Conservation (phyloP, 2,797 vertebrate genomes). For the Pseudochirops corinnae region DNA sequence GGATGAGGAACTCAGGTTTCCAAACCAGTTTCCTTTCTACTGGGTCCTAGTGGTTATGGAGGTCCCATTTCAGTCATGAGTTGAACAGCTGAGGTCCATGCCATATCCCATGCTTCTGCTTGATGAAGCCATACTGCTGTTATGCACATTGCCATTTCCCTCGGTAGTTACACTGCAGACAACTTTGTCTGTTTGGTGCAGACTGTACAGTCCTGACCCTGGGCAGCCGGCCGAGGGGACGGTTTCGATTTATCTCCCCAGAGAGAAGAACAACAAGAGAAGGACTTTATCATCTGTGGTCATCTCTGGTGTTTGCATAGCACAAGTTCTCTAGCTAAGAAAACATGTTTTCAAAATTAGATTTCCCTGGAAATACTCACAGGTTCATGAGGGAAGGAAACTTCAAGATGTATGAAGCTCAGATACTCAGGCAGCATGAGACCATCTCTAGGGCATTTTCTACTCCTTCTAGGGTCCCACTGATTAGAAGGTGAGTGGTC, state of each 20-base stretch:
- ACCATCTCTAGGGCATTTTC: neutral
- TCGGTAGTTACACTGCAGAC: neutral
- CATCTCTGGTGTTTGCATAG: conserved; percentile 68
- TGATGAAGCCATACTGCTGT: neutral
- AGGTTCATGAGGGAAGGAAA: conserved; percentile 75
- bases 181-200: neutral
- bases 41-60: neutral
- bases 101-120: neutral
- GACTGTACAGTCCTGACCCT: neutral
- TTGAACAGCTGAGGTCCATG: neutral
- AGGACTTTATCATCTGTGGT: conserved; percentile 6
- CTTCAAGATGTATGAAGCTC: conserved; percentile 58
- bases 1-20: neutral
- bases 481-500: neutral
- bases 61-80: neutral
- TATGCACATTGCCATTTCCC: neutral
- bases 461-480: conserved; percentile 19
- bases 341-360: conserved; percentile 77
- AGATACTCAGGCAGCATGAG: conserved; percentile 73
- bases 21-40: neutral
- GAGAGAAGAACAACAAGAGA: neutral
- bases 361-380: conserved; percentile 72
- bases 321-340: conserved; percentile 67
- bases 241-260: conserved; percentile 2
- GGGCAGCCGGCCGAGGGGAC: neutral